Evolutionary conservation across 2,113 vertebrate species (phyloP), one percentile per base, ranked within the genome.

Genomic region (Smithornis capensis): DNA sequence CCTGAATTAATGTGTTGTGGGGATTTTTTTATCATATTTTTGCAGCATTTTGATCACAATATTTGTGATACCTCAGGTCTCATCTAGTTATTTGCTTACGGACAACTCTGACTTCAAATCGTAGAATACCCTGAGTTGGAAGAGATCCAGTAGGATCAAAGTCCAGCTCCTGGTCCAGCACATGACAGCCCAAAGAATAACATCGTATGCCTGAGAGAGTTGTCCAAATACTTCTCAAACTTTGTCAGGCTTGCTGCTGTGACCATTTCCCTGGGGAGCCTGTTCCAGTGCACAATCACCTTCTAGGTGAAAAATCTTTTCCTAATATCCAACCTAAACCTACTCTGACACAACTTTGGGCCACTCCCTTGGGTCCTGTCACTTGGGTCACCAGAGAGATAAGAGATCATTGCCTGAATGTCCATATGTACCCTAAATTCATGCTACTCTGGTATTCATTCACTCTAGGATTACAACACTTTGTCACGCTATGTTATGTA

Each of bases 1-100:
- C 38, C 53, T 83, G 80, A 95, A 95, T 97, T 97, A 97, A 90
- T 79, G 22, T 27, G 31, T n/a, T 59, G 19, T 59, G 19, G 5
- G 4, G 2, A 29, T 14, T 94, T 95, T 31, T 40, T 5, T 74
- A 96, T 37, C 27, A 35, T 35, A 90, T 65, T 79, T 94, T 89
- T 96, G 63, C 55, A 95, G 87, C n/a, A 92, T 77, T 95, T 97
- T 94, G 87, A 96, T 96, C 78, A 89, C 75, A 97, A 33, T 56
- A 92, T 90, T 94, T 89, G 35, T 89, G 91, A 87, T 76, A 94
- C 62, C 57, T 80, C 31, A 47, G 59, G 53, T 93, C 17, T 68
- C 45, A 89, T 59, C 52, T 37, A 93, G n/a, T 14, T 91, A 76
- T 93, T 87, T 96, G 78, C 63, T 95, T 91, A 81, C 15, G 14